Evolutionary conservation across 2,113 vertebrate genomes (phyloP).

Genomic region (Pelecanus crispus): DNA sequence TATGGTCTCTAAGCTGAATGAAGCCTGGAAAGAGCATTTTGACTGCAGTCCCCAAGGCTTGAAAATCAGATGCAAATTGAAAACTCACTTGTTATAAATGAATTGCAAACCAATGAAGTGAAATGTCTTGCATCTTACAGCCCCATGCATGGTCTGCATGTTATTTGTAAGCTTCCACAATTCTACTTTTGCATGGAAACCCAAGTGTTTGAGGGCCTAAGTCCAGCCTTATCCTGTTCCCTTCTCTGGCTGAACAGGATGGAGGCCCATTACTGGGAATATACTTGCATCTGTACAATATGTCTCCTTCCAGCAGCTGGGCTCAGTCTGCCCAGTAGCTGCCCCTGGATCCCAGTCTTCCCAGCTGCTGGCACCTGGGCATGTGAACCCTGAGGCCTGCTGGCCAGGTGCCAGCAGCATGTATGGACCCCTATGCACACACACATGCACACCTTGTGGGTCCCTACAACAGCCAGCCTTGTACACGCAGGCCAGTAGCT

Average conservation of each 20-base stretch:
- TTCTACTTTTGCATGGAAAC: neutral
- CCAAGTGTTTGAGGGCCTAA: neutral
- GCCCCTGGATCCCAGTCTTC: neutral
- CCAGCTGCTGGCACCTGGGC: too few species aligned
- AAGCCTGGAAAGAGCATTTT: neutral
- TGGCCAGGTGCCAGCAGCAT: neutral
- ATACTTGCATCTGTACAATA: neutral
- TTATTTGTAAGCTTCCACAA: neutral
- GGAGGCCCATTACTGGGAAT: neutral
- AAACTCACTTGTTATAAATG: neutral
- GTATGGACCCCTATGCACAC: too few species aligned
- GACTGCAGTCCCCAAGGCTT: neutral
- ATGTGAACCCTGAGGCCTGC: too few species aligned
- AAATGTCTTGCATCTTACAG: neutral
- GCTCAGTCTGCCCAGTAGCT: neutral
- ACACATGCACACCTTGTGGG: too few species aligned
- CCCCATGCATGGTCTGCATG: neutral
- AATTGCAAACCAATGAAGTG: neutral
- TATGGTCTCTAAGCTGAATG: neutral
- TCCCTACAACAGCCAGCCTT: neutral
- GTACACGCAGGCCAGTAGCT: neutral
- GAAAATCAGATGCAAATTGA: neutral
- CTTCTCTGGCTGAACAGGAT: neutral
- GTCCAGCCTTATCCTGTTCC: neutral
- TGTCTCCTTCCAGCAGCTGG: neutral